A percentile compares a stretch with the other conserved stretches of the same genome.
These are phyloP conservation scores for Clinocottus analis DNA, from an alignment of 2,113 vertebrate genomes.

Conservation along the genomic window DNA sequence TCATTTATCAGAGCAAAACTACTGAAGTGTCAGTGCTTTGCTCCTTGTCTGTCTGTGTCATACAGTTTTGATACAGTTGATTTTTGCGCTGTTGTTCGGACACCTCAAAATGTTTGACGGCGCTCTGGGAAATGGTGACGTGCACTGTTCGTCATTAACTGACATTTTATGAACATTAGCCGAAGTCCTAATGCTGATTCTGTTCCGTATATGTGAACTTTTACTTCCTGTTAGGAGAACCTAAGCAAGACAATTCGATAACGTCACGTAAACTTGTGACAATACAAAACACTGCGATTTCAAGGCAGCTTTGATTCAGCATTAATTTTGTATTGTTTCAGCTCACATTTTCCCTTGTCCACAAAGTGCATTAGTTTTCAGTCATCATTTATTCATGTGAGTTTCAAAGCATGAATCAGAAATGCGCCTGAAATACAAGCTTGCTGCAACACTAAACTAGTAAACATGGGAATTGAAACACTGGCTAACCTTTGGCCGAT, in stretches of 20 bases:
- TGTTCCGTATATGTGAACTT: neutral
- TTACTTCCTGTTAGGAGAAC: neutral
- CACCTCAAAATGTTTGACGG: neutral
- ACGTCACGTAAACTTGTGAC: neutral
- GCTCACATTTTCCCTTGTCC: neutral
- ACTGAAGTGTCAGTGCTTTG: neutral
- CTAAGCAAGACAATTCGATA: neutral
- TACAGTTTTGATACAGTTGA: neutral
- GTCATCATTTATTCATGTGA: too few relatives aligned
- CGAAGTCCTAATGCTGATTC: neutral
- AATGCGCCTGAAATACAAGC: neutral
- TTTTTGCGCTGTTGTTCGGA: neutral
- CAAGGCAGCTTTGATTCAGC: neutral
- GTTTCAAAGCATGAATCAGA: neutral
- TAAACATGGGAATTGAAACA: neutral
- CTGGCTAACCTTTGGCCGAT: neutral
- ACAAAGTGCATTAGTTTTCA: neutral
- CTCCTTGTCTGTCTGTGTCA: neutral
- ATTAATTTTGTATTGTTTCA: neutral
- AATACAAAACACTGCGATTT: neutral
- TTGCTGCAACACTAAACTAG: neutral
- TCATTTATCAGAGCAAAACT: too few relatives aligned
- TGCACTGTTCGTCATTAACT: neutral
- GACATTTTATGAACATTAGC: neutral
- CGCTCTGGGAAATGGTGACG: neutral